Evolutionary conservation across 92 coral and sea anemone genomes (phyloP), one percentile per base, ranked within the genome.

Genomic region (Phenganax marumi): DNA sequence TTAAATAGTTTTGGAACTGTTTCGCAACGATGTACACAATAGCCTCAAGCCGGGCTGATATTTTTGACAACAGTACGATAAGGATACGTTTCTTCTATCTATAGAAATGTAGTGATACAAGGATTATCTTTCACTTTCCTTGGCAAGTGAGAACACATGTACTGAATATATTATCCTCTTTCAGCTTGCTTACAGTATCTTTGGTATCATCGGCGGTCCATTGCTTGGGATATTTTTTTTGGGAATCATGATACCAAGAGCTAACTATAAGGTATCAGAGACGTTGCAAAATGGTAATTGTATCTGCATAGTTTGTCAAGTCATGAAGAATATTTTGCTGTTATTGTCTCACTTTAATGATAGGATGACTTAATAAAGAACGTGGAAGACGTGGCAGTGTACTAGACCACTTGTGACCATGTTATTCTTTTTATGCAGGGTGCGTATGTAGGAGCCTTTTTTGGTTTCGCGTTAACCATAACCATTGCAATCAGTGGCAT

Each of bases 181-280:
- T 17, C 77, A 93, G 97, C 90, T 93, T 16, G 93, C 97, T 56
- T 91, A 91, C 88, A 93, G 97, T 66, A 93, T 93, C 76, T 89
- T 91, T 74, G 97, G 97, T 17, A 91, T 93, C 79, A 53, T 86
- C 53, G 97, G 97, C 12, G 97, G 97, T 17, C 97, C 97, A 0
- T 71, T 93, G 58, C 89, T 93, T 39, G 97, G 97, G 0, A 89
- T 91, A 33, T 93, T 93, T 72, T 70, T 93, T 23, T 89, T 93
- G 53, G 97, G 97, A 49, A 86, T 93, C 91, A 87, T 93, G 62
- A 86, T 93, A 10, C 82, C 91, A 23, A 77, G 97, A 69, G 97
- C 97, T 12, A 93, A 93, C 82, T 64, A 85, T 16, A 93, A 93
- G 97, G 97, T 91, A 54, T 64, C 43, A 64, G 4, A 22, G 0